Percentiles rank a stretch among this genome's conserved stretches.
Evolutionary conservation across 2,888 invertebrate genomes (phyloP).

Genomic region (Fragum whitleyi): DNA sequence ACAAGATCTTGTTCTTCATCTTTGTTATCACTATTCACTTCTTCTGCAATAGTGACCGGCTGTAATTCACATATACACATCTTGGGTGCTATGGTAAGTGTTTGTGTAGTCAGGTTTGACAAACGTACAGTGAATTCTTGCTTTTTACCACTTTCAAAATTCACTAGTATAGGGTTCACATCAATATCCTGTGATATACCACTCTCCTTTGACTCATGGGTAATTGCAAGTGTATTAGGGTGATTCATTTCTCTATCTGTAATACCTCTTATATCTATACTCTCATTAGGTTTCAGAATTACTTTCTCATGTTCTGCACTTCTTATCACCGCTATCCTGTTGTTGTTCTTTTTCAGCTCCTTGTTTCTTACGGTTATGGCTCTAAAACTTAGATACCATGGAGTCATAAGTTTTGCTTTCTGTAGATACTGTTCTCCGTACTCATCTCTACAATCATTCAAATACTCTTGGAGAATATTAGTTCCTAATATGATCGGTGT

Average conservation of each 20-base stretch:
- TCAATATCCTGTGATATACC: slow-evolving; percentile 19
- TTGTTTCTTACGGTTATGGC: slow-evolving; percentile 9
- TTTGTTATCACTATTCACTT: neutral
- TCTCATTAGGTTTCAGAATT: neutral
- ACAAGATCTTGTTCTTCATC: neutral
- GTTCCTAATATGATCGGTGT: slow-evolving; percentile 6
- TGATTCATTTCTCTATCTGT: slow-evolving; percentile 22
- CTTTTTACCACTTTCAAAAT: neutral
- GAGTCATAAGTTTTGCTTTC: slow-evolving; percentile 30
- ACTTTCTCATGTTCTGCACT: slow-evolving; percentile 12
- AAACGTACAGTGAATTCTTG: neutral
- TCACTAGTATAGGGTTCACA: slow-evolving; percentile 26
- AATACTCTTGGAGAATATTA: slow-evolving; percentile 39
- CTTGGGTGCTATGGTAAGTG: neutral
- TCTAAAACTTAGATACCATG: slow-evolving; percentile 46
- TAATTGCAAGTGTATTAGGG: slow-evolving; percentile 9
- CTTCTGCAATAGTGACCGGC: neutral
- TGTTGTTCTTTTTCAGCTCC: slow-evolving; percentile 28
- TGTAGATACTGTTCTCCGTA: slow-evolving; percentile 54
- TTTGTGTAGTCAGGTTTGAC: neutral
- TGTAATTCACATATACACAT: neutral
- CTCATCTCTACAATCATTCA: slow-evolving; percentile 23
- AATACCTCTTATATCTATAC: slow-evolving; percentile 15
- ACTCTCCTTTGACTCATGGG: slow-evolving; percentile 6
- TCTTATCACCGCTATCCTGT: slow-evolving; percentile 20